Evolutionary conservation across 2,113 vertebrate genomes (phyloP), one percentile per base, ranked within the genome.

Genomic region (Hemiprocne comata): DNA sequence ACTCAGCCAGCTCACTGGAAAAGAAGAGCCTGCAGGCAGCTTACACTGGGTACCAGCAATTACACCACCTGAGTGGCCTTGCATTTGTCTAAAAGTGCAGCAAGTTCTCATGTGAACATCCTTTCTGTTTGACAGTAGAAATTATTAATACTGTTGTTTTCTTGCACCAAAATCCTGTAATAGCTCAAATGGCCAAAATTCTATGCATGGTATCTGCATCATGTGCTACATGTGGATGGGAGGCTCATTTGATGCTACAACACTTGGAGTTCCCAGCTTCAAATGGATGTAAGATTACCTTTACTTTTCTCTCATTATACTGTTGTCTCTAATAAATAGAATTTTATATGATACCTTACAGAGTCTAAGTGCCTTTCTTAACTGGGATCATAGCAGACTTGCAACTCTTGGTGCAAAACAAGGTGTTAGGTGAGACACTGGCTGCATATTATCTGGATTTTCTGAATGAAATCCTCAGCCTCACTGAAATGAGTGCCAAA

Each of bases 1-100:
- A 25, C 38, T 40, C 44, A 60, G 48, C 38, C 38, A n/a, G 25
- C 4, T 21, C 17, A 23, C 6, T 28, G 42, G 15, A 28, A 78
- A 79, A 71, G 24, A 79, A 66, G 26, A 79, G n/a, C 36, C 62
- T 58, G 26, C 28, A 50, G 58, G 64, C 58, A 65, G 13, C 64
- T 76, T 58, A 44, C 77, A 73, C 34, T 1, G 8, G 0, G 7
- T 10, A 26, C 42, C 3, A 4, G 64, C 0, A 2, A 51, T 69
- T 40, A 19, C 0, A 0, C 17, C 73, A 72, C 72, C 77, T 80
- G 64, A 0, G 0, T 61, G 73, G 73, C 54, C 74, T 81, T 81
- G 82, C 29, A 51, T 70, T 77, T 61, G 48, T 57, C 44, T 65
- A 21, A 77, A 87, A 42, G 29, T 2, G 6, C 33, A 48, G 33